These are phyloP conservation scores for Chiropotes sagulatus DNA, from an alignment of 2,797 vertebrate genomes.

Conservation along the genomic window DNA sequence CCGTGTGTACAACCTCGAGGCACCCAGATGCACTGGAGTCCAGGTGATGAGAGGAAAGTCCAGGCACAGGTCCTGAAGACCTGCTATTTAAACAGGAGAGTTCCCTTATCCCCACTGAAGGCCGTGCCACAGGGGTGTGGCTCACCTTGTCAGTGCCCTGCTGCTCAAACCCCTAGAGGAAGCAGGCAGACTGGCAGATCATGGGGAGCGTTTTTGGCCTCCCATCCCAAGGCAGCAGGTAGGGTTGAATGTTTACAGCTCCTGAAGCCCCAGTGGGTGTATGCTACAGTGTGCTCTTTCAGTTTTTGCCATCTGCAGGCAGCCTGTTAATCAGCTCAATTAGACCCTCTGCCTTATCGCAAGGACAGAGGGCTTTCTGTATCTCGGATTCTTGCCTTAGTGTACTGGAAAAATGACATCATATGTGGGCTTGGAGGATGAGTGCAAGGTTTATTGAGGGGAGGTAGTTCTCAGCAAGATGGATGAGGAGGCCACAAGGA, in stretches of 20 bases:
- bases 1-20: rapidly evolving
- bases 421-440: not conserved
- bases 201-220: not conserved
- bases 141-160: not conserved
- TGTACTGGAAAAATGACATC: not conserved
- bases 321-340: not conserved
- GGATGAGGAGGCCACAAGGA: not conserved
- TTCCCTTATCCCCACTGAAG: not conserved
- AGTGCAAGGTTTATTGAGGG: not conserved
- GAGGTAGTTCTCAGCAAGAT: not conserved
- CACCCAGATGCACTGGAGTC: not conserved
- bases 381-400: not conserved
- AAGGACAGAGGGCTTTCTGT: not conserved
- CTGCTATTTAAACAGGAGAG: not conserved
- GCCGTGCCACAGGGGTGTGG: not conserved
- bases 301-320: not conserved
- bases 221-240: not conserved
- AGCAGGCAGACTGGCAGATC: not conserved
- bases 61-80: not conserved
- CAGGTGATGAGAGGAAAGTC: not conserved
- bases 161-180: not conserved
- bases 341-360: not conserved
- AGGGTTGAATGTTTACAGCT: not conserved
- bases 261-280: not conserved
- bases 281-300: not conserved